These are phyloP conservation scores for Aepyceros melampus DNA, from an alignment of 2,113 vertebrate genomes.

Conservation along the genomic window DNA sequence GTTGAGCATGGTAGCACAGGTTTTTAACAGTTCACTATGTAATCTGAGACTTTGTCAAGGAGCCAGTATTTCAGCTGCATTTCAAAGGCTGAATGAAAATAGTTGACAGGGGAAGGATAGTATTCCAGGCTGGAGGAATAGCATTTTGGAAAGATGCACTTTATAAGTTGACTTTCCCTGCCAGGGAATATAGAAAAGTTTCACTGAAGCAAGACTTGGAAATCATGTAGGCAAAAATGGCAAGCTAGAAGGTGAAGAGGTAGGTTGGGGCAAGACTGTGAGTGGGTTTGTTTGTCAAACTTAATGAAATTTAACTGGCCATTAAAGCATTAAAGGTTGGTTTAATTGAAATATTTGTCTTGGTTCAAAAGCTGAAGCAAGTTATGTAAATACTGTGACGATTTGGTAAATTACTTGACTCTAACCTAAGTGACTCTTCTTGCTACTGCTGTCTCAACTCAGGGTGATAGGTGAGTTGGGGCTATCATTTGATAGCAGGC, in stretches of 20 bases:
- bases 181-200: neutral
- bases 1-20: neutral
- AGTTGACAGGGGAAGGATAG: neutral
- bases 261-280: neutral
- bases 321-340: neutral
- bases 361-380: constrained; percentile 6
- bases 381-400: neutral
- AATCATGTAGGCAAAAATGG: neutral
- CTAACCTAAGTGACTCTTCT: neutral
- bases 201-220: neutral
- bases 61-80: neutral
- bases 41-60: neutral
- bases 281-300: neutral
- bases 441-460: neutral
- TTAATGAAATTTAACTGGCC: neutral
- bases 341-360: constrained; percentile 19
- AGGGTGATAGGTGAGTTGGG: neutral
- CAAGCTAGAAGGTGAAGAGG: neutral
- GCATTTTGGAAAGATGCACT: neutral
- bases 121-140: neutral
- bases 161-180: neutral
- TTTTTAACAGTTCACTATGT: neutral
- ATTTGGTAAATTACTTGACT: neutral
- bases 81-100: constrained; percentile 21
- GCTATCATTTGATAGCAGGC: neutral